Percentiles rank a stretch among this genome's conserved stretches.
Conservation (phyloP, 2,797 vertebrate genomes). For the Coluber constrictor region DNA sequence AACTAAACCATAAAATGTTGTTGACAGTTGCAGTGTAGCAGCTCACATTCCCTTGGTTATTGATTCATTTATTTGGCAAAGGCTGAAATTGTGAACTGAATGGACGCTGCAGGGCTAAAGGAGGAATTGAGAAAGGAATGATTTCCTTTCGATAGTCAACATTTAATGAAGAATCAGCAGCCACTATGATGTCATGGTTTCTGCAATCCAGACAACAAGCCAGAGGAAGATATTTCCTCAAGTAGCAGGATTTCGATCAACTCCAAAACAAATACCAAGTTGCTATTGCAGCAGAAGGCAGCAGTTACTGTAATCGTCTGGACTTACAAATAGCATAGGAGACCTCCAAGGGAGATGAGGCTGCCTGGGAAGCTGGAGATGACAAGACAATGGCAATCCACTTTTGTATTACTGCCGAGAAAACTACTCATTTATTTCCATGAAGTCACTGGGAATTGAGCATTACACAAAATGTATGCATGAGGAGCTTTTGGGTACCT, state of each 20-base stretch:
- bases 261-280: neutral
- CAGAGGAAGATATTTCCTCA: neutral
- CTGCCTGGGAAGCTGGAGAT: neutral
- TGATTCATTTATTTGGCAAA: conserved; percentile 1
- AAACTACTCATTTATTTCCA: neutral
- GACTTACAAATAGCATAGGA: neutral
- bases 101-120: neutral
- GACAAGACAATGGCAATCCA: neutral
- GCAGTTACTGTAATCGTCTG: neutral
- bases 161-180: neutral
- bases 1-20: neutral
- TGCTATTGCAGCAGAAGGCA: neutral
- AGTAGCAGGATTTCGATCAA: neutral
- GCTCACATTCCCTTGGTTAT: neutral
- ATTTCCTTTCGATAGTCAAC: neutral
- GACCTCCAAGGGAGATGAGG: neutral
- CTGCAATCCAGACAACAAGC: neutral
- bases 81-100: conserved; percentile 6
- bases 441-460: neutral
- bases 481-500: neutral
- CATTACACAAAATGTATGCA: neutral
- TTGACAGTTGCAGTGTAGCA: neutral
- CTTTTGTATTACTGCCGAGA: neutral
- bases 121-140: neutral
- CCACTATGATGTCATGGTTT: neutral